A percentile compares a stretch with the other conserved stretches of the same genome.
Conservation (phyloP, 2,888 invertebrate genomes). For the Amitus sp. region DNA sequence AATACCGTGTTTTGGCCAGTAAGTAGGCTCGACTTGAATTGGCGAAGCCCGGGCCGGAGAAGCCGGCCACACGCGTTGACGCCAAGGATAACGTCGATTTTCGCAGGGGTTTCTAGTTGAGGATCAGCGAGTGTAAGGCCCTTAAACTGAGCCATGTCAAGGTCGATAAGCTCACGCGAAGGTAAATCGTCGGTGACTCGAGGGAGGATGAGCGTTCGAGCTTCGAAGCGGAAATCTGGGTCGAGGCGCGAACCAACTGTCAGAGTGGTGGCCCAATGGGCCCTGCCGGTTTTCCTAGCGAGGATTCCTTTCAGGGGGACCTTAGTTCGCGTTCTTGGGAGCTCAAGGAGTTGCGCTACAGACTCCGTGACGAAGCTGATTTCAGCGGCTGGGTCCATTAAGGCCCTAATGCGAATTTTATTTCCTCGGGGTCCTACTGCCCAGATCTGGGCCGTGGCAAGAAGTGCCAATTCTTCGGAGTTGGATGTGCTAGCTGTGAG, state of each 20-base stretch:
- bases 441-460: constrained; percentile 16
- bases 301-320: constrained; percentile 18
- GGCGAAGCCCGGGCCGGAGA: constrained; percentile 14
- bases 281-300: constrained; percentile 6
- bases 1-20: constrained; percentile 26
- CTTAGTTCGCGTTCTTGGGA: neutral
- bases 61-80: constrained; percentile 24
- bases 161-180: neutral
- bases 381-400: neutral
- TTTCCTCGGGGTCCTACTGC: constrained; percentile 8
- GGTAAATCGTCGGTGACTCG: no score
- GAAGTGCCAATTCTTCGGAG: neutral
- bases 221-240: no score
- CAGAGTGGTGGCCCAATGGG: constrained; percentile 2
- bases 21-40: neutral
- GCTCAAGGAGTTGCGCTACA: neutral
- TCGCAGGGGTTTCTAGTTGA: neutral
- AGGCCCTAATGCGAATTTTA: constrained; percentile 4
- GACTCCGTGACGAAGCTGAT: neutral
- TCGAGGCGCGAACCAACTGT: constrained; percentile 1
- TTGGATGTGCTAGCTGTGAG: no score
- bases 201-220: neutral
- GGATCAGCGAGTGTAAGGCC: neutral
- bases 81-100: constrained; percentile 27
- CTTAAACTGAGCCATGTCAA: no score